Percentiles rank a stretch among this genome's conserved stretches.
phyloP scores from a whole-genome alignment of 2,888 invertebrate species.

The Temnothorax unifasciatus region DNA sequence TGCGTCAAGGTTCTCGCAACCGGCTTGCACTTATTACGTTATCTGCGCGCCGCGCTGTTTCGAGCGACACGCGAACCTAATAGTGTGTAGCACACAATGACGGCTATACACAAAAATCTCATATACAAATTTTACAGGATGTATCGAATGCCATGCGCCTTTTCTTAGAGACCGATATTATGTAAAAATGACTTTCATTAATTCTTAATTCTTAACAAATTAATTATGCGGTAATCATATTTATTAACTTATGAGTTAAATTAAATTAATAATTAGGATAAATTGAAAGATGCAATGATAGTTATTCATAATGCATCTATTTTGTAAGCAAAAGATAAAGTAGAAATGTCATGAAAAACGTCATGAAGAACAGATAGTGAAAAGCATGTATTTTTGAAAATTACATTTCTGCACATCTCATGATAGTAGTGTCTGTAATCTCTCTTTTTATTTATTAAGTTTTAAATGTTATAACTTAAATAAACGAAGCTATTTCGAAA shows the following conservation, averaged over 20 bases:
- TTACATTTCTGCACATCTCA: background rate
- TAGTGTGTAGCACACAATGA: background rate
- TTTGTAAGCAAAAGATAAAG: background rate
- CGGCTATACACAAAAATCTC: background rate
- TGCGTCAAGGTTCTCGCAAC: constrained; percentile 67
- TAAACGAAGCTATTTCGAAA: background rate
- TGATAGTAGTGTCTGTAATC: background rate
- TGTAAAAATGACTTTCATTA: background rate
- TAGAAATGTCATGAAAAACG: background rate
- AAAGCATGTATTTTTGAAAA: background rate
- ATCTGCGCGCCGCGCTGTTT: constrained; percentile 25
- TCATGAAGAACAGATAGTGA: background rate
- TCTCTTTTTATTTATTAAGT: background rate
- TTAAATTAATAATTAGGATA: background rate
- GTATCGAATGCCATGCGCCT: background rate
- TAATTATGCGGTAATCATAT: background rate
- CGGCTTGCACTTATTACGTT: constrained; percentile 52
- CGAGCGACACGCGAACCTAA: constrained; percentile 58
- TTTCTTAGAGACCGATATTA: background rate
- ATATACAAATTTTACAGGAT: background rate
- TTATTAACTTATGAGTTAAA: constrained; percentile 9
- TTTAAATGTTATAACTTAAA: constrained; percentile 10
- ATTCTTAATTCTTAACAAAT: background rate
- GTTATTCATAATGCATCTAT: background rate
- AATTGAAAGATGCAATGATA: background rate